Evolutionary conservation across 1,140 invertebrate species (phyloP).

Genomic region (Aphelenchoides avenae): DNA sequence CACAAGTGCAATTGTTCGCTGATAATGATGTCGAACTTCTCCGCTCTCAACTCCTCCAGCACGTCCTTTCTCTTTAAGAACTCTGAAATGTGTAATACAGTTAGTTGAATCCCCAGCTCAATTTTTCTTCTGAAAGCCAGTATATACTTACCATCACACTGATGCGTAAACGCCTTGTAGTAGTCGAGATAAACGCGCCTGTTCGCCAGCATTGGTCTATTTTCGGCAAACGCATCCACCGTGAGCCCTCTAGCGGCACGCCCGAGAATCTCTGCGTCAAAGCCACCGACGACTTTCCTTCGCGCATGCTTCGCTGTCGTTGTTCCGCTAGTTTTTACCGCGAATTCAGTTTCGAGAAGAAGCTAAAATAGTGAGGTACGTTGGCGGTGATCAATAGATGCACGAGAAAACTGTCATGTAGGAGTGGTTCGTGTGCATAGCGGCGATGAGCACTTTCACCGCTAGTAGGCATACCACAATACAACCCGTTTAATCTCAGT

Average conservation of each 20-base stretch:
- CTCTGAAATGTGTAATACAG: slow-evolving; percentile 3
- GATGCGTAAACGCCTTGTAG: neutral
- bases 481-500: no score
- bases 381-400: no score
- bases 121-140: no score
- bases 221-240: neutral
- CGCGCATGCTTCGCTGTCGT: slow-evolving; percentile 6
- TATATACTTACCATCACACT: slow-evolving; percentile 20
- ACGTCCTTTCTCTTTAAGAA: slow-evolving; percentile 17
- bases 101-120: neutral
- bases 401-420: no score
- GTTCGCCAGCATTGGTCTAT: no score
- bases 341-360: slow-evolving; percentile 11
- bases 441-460: no score
- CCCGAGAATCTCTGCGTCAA: slow-evolving; percentile 2
- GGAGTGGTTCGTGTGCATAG: neutral
- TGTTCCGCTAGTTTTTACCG: neutral
- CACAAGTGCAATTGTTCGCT: slow-evolving; percentile 32
- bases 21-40: slow-evolving; percentile 31
- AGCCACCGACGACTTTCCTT: slow-evolving; percentile 2
- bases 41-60: slow-evolving; percentile 10
- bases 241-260: neutral
- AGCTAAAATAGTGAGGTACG: slow-evolving; percentile 1
- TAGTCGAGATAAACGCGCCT: no score
- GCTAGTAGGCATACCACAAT: no score